Conservation (phyloP, 2,888 invertebrate genomes). For the Digitonthophagus gazella region DNA sequence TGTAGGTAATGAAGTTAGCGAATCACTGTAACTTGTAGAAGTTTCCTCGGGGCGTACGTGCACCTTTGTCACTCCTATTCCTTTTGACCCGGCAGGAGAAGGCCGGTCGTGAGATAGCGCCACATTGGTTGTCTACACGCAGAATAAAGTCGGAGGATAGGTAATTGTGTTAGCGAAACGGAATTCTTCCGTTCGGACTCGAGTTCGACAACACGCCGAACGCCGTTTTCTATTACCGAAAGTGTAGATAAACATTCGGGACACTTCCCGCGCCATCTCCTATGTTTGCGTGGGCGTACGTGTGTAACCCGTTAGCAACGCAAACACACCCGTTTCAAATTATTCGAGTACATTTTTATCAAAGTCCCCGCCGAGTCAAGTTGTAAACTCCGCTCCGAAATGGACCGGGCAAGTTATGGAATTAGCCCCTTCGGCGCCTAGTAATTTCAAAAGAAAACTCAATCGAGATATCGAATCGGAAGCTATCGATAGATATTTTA, state of each 20-base stretch:
- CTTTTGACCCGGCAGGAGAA: constrained; percentile 6
- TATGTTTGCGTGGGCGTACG: constrained; percentile 36
- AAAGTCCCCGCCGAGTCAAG: neutral
- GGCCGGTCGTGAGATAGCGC: constrained; percentile 11
- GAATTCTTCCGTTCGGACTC: constrained; percentile 34
- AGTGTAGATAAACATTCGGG: constrained; percentile 49
- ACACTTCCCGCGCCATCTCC: constrained; percentile 19
- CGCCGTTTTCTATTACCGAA: constrained; percentile 49
- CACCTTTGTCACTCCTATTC: constrained; percentile 3
- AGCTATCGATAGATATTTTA: too few species aligned
- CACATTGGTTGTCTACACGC: constrained; percentile 25
- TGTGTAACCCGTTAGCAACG: constrained; percentile 42
- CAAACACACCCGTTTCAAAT: constrained; percentile 39
- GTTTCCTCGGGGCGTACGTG: neutral
- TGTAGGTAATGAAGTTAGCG: neutral
- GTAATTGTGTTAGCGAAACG: constrained; percentile 39
- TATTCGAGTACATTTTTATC: neutral
- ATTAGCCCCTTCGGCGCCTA: too few species aligned
- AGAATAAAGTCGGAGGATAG: constrained; percentile 24
- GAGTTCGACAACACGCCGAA: constrained; percentile 43
- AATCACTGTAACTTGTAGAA: neutral
- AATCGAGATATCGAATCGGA: too few species aligned
- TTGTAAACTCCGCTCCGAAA: neutral
- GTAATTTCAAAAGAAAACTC: too few species aligned
- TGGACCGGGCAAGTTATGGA: too few species aligned